phyloP scores from a whole-genome alignment of 2,797 vertebrate species.

The Anguilla megastoma region DNA sequence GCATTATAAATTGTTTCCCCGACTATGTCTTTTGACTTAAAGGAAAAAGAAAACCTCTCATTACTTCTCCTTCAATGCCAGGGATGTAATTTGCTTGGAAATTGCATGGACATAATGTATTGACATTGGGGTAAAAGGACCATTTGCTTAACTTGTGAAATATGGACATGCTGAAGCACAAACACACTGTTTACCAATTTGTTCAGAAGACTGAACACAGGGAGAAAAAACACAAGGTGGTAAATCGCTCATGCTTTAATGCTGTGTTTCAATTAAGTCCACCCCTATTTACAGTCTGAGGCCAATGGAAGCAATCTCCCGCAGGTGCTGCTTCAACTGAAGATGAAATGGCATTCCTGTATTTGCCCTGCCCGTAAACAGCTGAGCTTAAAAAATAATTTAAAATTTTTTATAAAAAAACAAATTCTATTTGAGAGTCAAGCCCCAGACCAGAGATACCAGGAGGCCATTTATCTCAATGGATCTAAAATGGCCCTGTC shows the following conservation, averaged over 20 bases:
- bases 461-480: slow-evolving; percentile 76
- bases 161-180: slow-evolving; percentile 6
- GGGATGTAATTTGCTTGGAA: slow-evolving; percentile 22
- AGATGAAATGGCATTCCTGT: slow-evolving; percentile 65
- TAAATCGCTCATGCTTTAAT: slow-evolving; percentile 64
- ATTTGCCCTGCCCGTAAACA: slow-evolving; percentile 63
- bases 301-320: slow-evolving; percentile 63
- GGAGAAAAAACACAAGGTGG: background rate
- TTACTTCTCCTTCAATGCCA: slow-evolving; percentile 15
- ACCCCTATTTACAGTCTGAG: slow-evolving; percentile 53
- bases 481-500: slow-evolving; percentile 64
- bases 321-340: slow-evolving; percentile 41
- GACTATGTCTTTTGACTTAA: background rate
- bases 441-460: slow-evolving; percentile 67
- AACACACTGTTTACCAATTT: slow-evolving; percentile 33
- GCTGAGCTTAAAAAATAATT: slow-evolving; percentile 51
- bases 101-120: slow-evolving; percentile 26
- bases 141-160: slow-evolving; percentile 26
- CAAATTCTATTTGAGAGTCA: slow-evolving; percentile 67
- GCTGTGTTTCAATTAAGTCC: slow-evolving; percentile 66
- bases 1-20: slow-evolving; percentile 19
- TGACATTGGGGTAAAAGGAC: slow-evolving; percentile 24
- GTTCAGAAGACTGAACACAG: slow-evolving; percentile 31
- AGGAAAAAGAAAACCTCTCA: background rate
- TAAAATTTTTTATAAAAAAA: slow-evolving; percentile 41